Evolutionary conservation across 2,888 invertebrate genomes (phyloP).

Genomic region (Galerucella nymphaeae): DNA sequence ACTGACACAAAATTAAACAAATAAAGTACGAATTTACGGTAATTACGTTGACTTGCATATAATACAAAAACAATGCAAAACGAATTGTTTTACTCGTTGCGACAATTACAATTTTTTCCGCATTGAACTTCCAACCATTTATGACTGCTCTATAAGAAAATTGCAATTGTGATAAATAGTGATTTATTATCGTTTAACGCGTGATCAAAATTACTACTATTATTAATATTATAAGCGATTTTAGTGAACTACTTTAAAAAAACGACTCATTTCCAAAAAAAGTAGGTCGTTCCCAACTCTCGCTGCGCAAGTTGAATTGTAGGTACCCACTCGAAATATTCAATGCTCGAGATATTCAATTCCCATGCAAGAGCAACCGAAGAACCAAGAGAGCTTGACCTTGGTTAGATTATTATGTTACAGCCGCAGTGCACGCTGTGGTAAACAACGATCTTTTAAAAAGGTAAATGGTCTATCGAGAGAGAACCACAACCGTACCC

Average conservation of each 20-base stretch:
- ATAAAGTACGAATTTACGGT: too few relatives aligned
- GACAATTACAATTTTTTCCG: too few relatives aligned
- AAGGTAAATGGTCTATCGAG: conserved; percentile 48
- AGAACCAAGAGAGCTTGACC: conserved; percentile 47
- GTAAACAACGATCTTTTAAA: conserved; percentile 49
- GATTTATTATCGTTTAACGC: too few relatives aligned
- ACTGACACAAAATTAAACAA: too few relatives aligned
- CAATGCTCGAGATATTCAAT: conserved; percentile 46
- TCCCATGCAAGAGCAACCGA: conserved; percentile 48
- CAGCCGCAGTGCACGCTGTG: conserved; percentile 40
- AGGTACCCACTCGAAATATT: conserved; percentile 25
- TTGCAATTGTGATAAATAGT: too few relatives aligned
- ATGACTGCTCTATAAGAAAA: too few relatives aligned
- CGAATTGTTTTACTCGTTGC: too few relatives aligned
- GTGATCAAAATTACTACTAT: too few relatives aligned
- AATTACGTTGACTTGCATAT: too few relatives aligned
- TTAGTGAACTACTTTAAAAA: background rate
- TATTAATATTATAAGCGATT: background rate
- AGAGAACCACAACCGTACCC: conserved; percentile 13
- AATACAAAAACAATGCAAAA: too few relatives aligned
- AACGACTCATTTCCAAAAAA: background rate
- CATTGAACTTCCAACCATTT: too few relatives aligned
- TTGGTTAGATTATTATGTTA: conserved; percentile 54
- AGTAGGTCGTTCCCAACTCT: conserved; percentile 17
- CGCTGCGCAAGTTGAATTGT: background rate